Percentiles rank a stretch among this genome's conserved stretches.
Evolutionary conservation across 2,888 invertebrate species (phyloP).

Genomic region (Zootermopsis nevadensis): DNA sequence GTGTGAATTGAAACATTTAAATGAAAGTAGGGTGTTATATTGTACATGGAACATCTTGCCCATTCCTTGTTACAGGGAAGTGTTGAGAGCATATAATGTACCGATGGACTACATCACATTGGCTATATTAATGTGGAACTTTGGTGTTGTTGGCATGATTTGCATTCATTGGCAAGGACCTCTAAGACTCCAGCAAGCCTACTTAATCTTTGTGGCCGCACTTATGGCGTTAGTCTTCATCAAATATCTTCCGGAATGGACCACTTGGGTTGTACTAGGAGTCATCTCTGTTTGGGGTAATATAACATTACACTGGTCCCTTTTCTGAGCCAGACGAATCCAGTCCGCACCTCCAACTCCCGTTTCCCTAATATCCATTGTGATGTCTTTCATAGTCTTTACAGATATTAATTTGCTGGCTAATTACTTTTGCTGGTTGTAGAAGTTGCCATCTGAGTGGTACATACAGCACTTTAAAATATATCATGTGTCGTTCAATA

Average conservation of each 20-base stretch:
- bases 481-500: too few relatives aligned
- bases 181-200: constrained; percentile 91
- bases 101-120: constrained; percentile 96
- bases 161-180: constrained; percentile 99
- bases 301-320: too few relatives aligned
- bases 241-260: constrained; percentile 99
- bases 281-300: constrained; percentile 98
- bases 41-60: neutral
- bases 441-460: too few relatives aligned
- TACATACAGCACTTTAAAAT: too few relatives aligned
- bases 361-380: too few relatives aligned
- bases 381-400: too few relatives aligned
- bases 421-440: too few relatives aligned
- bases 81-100: constrained; percentile 92
- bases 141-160: constrained; percentile 96
- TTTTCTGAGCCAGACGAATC: too few relatives aligned
- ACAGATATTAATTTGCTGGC: too few relatives aligned
- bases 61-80: constrained; percentile 73
- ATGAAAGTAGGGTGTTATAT: neutral
- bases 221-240: constrained; percentile 99
- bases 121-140: constrained; percentile 94
- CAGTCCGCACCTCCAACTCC: too few relatives aligned
- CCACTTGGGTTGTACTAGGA: constrained; percentile 96
- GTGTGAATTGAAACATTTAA: neutral
- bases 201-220: constrained; percentile 96